Evolutionary conservation across 1,140 invertebrate genomes (phyloP).

Genomic region (Carposina sasakii): DNA sequence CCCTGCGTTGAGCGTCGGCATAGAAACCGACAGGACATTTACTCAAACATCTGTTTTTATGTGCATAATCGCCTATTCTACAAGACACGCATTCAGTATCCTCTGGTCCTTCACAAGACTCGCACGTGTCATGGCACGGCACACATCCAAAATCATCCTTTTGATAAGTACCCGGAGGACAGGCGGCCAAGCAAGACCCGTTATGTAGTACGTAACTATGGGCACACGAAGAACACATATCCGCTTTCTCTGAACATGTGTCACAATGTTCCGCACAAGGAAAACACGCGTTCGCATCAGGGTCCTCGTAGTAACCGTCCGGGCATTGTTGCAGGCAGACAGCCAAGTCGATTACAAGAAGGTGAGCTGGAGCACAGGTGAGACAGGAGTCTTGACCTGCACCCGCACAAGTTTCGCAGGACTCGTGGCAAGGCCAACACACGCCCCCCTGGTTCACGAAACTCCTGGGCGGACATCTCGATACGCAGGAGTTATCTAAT

Average conservation of each 20-base stretch:
- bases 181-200: slow-evolving; percentile 85
- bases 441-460: slow-evolving; percentile 83
- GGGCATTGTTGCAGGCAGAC: slow-evolving; percentile 87
- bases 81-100: slow-evolving; percentile 87
- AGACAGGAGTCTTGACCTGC: slow-evolving; percentile 86
- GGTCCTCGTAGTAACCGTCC: slow-evolving; percentile 85
- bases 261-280: slow-evolving; percentile 83
- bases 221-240: slow-evolving; percentile 86
- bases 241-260: slow-evolving; percentile 84
- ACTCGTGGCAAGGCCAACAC: slow-evolving; percentile 87
- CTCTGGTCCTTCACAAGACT: slow-evolving; percentile 84
- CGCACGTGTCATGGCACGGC: slow-evolving; percentile 84
- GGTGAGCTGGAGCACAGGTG: slow-evolving; percentile 83
- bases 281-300: slow-evolving; percentile 81
- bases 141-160: slow-evolving; percentile 84
- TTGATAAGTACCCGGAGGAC: slow-evolving; percentile 85
- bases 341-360: slow-evolving; percentile 83
- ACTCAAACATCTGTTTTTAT: slow-evolving; percentile 76
- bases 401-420: slow-evolving; percentile 86
- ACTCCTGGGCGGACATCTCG: slow-evolving; percentile 83
- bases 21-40: slow-evolving; percentile 81
- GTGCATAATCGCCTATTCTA: slow-evolving; percentile 76
- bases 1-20: slow-evolving; percentile 80
- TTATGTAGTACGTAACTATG: slow-evolving; percentile 85
- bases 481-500: slow-evolving; percentile 85